phyloP scores from a whole-genome alignment of 1,140 invertebrate species.

The Neodiprion pinetum region DNA sequence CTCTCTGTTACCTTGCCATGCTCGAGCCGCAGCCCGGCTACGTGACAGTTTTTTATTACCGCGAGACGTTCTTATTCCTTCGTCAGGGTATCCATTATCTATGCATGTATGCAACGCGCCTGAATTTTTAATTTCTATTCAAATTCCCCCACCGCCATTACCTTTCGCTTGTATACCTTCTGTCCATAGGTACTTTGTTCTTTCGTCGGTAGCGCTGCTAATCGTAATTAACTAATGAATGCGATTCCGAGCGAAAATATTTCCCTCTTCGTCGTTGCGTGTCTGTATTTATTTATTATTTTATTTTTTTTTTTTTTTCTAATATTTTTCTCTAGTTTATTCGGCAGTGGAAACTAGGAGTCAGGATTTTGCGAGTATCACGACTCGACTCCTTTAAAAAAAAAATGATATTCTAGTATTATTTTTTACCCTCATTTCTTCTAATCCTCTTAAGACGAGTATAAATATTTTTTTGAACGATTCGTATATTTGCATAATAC shows the following conservation, averaged over 20 bases:
- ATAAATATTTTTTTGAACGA: slow-evolving; percentile 1
- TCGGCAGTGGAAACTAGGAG: too few relatives aligned
- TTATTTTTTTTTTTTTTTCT: too few relatives aligned
- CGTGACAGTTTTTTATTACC: slow-evolving; percentile 57
- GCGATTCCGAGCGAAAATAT: not conserved
- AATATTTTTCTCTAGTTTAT: too few relatives aligned
- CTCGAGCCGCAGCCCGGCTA: slow-evolving; percentile 29
- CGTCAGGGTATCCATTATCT: slow-evolving; percentile 30
- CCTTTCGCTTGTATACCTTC: not conserved
- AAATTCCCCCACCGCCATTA: not conserved
- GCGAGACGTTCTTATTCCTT: slow-evolving; percentile 25
- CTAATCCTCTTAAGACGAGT: too few relatives aligned
- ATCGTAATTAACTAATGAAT: not conserved
- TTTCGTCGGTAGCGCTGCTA: not conserved
- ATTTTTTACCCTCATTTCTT: not conserved
- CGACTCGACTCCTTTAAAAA: too few relatives aligned
- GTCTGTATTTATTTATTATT: not conserved
- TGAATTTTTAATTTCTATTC: slow-evolving; percentile 19
- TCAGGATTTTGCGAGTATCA: too few relatives aligned
- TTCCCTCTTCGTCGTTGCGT: not conserved
- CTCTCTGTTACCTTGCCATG: slow-evolving; percentile 29
- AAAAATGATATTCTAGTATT: too few relatives aligned
- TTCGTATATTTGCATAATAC: slow-evolving; percentile 1
- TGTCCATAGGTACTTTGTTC: not conserved
- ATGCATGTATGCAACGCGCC: slow-evolving; percentile 15